These are phyloP conservation scores for Lasioglossum zephyrum DNA, from an alignment of 2,888 invertebrate genomes.

Conservation along the genomic window DNA sequence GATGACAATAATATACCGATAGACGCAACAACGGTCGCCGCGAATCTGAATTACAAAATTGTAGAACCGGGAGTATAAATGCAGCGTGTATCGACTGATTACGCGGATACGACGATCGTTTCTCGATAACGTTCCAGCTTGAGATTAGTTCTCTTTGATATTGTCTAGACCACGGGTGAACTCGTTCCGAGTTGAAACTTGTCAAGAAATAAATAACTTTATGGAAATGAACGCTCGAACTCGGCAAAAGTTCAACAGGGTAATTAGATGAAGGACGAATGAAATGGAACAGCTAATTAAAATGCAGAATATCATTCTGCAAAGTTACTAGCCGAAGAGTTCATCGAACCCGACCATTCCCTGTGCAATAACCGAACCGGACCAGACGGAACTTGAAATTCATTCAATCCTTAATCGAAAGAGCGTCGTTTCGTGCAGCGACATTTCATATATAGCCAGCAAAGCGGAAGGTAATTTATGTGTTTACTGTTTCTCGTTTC, in stretches of 20 bases:
- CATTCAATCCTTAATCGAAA: neutral
- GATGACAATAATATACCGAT: neutral
- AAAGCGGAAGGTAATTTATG: no score
- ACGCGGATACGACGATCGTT: neutral
- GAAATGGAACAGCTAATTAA: conserved; percentile 5
- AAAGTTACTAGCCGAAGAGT: neutral
- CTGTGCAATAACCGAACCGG: neutral
- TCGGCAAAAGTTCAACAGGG: neutral
- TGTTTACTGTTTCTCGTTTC: no score
- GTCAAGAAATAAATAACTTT: neutral
- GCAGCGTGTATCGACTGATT: neutral
- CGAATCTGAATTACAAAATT: neutral
- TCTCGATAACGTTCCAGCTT: neutral
- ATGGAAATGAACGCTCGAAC: neutral
- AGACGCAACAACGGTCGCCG: neutral
- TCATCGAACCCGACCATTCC: neutral
- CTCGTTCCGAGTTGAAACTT: neutral
- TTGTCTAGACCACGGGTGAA: neutral
- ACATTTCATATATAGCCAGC: neutral
- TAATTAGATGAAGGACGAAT: neutral
- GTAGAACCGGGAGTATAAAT: neutral
- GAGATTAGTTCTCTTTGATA: neutral
- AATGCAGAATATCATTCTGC: conserved; percentile 6
- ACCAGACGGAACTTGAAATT: neutral
- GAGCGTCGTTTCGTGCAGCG: neutral